phyloP scores from a whole-genome alignment of 1,140 invertebrate genomes.

The Leptopilina boulardi region DNA sequence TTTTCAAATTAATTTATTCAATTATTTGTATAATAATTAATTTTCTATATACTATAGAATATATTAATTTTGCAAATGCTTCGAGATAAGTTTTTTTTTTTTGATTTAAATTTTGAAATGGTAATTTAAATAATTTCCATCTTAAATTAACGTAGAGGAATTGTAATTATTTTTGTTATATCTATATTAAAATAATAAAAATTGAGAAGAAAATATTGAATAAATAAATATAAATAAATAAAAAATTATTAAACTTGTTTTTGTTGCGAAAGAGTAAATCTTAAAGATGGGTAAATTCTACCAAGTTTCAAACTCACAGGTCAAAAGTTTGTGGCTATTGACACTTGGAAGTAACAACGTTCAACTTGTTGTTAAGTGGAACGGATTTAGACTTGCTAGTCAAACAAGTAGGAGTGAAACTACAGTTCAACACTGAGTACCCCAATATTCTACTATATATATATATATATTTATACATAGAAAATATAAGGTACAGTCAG shows the following conservation, averaged over 20 bases:
- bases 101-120: too few relatives aligned
- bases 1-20: too few relatives aligned
- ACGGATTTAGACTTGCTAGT: conserved; percentile 47
- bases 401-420: conserved; percentile 57
- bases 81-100: too few relatives aligned
- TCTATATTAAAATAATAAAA: too few relatives aligned
- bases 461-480: neutral
- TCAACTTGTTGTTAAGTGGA: conserved; percentile 52
- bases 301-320: conserved; percentile 39
- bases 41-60: too few relatives aligned
- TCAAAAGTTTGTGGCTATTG: conserved; percentile 44
- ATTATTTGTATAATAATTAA: too few relatives aligned
- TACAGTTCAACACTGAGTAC: conserved; percentile 46
- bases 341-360: conserved; percentile 36
- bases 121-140: too few relatives aligned
- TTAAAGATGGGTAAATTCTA: neutral
- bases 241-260: neutral
- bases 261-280: neutral
- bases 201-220: too few relatives aligned
- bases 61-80: too few relatives aligned
- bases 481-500: too few relatives aligned
- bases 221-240: neutral
- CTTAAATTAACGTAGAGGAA: too few relatives aligned
- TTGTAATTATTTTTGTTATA: too few relatives aligned
- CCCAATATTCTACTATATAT: neutral